These are phyloP conservation scores for Steatornis caripensis DNA, from an alignment of 2,113 vertebrate genomes.

Conservation along the genomic window DNA sequence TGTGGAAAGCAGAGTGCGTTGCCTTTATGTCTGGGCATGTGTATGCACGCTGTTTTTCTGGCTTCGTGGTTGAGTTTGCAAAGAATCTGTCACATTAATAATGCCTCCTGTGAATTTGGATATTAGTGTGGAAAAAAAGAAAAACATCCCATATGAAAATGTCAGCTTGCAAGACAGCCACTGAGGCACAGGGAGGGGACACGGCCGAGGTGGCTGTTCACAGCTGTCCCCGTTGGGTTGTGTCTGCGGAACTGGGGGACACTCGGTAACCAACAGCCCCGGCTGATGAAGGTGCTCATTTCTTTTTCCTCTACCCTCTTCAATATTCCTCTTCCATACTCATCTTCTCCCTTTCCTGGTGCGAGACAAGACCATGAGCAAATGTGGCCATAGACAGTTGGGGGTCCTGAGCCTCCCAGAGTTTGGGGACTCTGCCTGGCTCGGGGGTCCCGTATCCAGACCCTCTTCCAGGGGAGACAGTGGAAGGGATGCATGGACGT, in stretches of 20 bases:
- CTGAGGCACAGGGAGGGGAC: background rate
- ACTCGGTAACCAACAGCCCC: background rate
- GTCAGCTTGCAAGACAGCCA: background rate
- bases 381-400: accelerated
- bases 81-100: background rate
- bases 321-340: background rate
- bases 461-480: background rate
- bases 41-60: background rate
- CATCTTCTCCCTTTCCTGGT: background rate
- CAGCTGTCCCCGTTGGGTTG: background rate
- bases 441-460: background rate
- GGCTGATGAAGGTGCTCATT: background rate
- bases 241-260: background rate
- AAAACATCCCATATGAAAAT: too few species aligned
- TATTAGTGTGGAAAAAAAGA: background rate
- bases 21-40: background rate
- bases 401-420: background rate
- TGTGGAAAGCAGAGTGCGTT: background rate
- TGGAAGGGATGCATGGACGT: accelerated
- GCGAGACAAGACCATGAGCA: too few species aligned
- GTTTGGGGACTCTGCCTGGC: background rate
- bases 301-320: background rate
- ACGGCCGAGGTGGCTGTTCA: accelerated
- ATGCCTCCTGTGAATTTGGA: background rate
- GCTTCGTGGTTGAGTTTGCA: background rate